Evolutionary conservation across 2,888 invertebrate species (phyloP).

Genomic region (Papilio gigon): DNA sequence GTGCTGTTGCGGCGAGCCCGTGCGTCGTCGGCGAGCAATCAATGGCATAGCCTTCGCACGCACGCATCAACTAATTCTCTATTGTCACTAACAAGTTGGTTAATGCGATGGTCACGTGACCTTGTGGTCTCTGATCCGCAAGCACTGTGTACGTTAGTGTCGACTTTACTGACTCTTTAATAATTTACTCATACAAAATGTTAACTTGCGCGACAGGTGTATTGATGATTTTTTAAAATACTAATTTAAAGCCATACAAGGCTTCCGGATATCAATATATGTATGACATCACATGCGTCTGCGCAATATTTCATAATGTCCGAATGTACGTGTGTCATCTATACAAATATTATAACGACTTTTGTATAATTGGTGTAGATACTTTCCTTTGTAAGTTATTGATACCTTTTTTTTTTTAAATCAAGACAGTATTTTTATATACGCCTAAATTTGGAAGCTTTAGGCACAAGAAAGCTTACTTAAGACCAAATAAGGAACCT

Average conservation of each 20-base stretch:
- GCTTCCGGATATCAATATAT: background rate
- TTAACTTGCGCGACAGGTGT: background rate
- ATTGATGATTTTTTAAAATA: background rate
- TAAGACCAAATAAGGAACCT: no score
- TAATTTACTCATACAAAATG: background rate
- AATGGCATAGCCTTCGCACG: conserved; percentile 22
- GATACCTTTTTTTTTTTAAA: no score
- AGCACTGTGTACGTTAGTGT: background rate
- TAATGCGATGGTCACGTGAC: background rate
- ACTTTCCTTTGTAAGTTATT: no score
- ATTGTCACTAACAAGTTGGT: conserved; percentile 6
- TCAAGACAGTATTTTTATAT: no score
- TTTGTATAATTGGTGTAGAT: background rate
- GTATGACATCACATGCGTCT: conserved; percentile 6
- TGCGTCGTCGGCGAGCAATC: conserved; percentile 24
- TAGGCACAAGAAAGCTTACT: no score
- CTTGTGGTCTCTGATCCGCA: background rate
- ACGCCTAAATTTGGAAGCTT: no score
- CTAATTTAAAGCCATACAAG: conserved; percentile 1
- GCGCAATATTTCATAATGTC: background rate
- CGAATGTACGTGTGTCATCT: background rate
- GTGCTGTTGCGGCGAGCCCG: conserved; percentile 2
- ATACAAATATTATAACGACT: background rate
- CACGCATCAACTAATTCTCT: conserved; percentile 18
- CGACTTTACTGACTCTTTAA: background rate